Percentiles rank a stretch among this genome's conserved stretches.
Evolutionary conservation across 2,113 vertebrate species (phyloP).

Genomic region (Procavia capensis): DNA sequence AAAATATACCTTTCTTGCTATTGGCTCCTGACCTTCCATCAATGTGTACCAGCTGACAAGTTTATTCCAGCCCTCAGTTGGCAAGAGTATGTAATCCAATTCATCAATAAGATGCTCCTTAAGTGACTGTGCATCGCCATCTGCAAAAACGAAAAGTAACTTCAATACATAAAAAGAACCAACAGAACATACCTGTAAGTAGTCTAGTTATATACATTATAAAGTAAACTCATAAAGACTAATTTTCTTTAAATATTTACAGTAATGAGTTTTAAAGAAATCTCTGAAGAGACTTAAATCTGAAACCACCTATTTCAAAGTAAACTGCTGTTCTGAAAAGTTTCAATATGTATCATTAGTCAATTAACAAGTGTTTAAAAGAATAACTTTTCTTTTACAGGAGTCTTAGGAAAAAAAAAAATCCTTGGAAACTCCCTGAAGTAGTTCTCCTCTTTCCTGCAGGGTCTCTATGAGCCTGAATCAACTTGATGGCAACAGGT

Average conservation of each 20-base stretch:
- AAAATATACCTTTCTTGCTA: slow-evolving; percentile 95
- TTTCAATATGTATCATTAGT: neutral
- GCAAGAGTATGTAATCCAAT: slow-evolving; percentile 98
- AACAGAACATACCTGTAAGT: neutral
- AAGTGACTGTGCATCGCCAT: slow-evolving; percentile 96
- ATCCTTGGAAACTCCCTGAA: too few species aligned
- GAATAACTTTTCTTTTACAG: slow-evolving; percentile 29
- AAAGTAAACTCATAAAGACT: neutral
- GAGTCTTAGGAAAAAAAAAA: slow-evolving; percentile 31
- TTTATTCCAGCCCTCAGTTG: slow-evolving; percentile 99
- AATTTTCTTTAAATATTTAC: slow-evolving; percentile 29
- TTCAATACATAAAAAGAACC: slow-evolving; percentile 53
- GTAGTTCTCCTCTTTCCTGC: too few species aligned
- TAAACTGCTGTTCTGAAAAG: slow-evolving; percentile 7
- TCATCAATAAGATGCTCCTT: slow-evolving; percentile 99
- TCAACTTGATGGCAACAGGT: too few species aligned
- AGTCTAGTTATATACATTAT: neutral
- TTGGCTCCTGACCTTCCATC: slow-evolving; percentile 95
- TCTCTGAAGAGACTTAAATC: neutral
- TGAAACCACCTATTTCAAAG: slow-evolving; percentile 15
- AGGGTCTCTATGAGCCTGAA: too few species aligned
- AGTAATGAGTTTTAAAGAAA: slow-evolving; percentile 14
- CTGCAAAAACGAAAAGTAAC: slow-evolving; percentile 84
- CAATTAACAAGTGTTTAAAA: neutral
- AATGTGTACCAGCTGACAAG: slow-evolving; percentile 98